phyloP scores from a whole-genome alignment of 2,113 vertebrate species.

The Odontesthes bonariensis region DNA sequence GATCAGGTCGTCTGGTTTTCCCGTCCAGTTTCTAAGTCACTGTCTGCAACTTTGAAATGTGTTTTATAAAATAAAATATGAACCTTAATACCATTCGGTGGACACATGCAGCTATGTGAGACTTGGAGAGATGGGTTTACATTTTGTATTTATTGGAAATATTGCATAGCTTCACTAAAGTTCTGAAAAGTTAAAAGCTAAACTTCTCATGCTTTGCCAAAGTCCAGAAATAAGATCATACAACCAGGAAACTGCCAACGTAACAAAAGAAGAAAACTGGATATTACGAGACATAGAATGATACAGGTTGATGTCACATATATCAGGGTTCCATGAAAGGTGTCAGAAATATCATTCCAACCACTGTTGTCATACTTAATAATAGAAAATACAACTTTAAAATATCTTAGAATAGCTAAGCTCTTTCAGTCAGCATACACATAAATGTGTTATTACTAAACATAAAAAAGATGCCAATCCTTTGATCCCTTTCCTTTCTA shows the following conservation, averaged over 20 bases:
- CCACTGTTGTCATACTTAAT: neutral
- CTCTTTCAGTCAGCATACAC: neutral
- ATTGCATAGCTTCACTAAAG: neutral
- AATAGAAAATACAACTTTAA: neutral
- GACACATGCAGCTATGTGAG: neutral
- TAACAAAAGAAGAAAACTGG: too few relatives aligned
- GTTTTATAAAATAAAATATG: too few relatives aligned
- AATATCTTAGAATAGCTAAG: neutral
- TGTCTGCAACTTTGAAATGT: neutral
- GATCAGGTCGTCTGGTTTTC: neutral
- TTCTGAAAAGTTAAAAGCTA: too few relatives aligned
- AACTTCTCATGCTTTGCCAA: too few relatives aligned
- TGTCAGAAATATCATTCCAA: neutral
- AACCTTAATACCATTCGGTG: too few relatives aligned
- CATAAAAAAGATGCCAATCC: neutral
- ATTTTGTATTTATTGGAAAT: neutral
- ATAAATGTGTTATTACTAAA: constrained; percentile 20
- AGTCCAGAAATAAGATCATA: too few relatives aligned
- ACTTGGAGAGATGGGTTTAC: neutral
- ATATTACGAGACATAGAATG: too few relatives aligned
- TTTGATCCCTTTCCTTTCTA: constrained; percentile 8
- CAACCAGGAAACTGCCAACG: too few relatives aligned
- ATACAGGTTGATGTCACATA: too few relatives aligned
- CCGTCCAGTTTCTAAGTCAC: neutral
- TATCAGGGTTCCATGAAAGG: too few relatives aligned